phyloP scores from a whole-genome alignment of 2,888 invertebrate genomes.

The Pyrrhosoma nymphula region DNA sequence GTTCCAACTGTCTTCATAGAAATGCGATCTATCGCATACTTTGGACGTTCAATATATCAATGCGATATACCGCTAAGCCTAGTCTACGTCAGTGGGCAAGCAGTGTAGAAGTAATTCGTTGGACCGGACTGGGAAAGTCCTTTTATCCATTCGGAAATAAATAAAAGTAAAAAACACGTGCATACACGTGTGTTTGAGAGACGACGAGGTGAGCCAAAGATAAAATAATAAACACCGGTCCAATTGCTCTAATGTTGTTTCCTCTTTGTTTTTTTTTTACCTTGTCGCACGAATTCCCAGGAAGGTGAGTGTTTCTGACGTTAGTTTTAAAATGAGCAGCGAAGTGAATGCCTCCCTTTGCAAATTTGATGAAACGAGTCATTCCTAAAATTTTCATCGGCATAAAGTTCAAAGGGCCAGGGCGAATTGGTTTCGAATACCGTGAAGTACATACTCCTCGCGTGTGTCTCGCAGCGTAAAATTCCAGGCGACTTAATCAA shows the following conservation, averaged over 20 bases:
- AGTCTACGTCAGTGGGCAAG: no score
- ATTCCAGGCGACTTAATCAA: background rate
- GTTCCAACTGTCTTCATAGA: no score
- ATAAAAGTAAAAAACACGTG: no score
- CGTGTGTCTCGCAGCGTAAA: no score
- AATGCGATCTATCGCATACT: no score
- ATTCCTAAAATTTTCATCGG: background rate
- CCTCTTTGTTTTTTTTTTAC: background rate
- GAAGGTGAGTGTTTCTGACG: background rate
- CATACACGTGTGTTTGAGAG: no score
- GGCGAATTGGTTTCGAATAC: no score
- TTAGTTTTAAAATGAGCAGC: background rate
- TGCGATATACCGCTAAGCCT: no score
- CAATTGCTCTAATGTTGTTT: background rate
- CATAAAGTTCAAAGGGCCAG: no score
- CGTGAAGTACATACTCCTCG: no score
- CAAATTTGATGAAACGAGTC: background rate
- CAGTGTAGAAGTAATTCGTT: background rate
- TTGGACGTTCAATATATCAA: no score
- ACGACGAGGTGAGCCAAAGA: no score
- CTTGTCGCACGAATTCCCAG: background rate
- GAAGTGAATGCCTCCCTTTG: background rate
- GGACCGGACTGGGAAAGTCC: background rate
- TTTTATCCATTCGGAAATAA: background rate
- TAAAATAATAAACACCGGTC: background rate